phyloP scores from a whole-genome alignment of 2,888 invertebrate genomes.

The Hanleya hanleyi region DNA sequence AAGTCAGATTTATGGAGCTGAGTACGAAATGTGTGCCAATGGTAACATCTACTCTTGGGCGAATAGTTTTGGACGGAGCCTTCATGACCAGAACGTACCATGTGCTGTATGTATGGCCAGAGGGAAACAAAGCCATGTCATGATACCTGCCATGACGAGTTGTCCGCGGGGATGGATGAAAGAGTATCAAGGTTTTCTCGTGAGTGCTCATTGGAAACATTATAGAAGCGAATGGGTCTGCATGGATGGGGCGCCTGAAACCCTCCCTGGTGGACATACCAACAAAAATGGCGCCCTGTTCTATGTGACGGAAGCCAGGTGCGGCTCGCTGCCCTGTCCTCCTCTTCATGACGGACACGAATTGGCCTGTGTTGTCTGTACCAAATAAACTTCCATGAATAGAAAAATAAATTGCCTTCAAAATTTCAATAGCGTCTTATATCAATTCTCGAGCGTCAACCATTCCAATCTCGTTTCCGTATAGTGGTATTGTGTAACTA shows the following conservation, averaged over 20 bases:
- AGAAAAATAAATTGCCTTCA: too few relatives aligned
- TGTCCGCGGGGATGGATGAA: conserved; percentile 29
- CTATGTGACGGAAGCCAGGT: conserved; percentile 20
- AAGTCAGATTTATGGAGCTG: conserved; percentile 23
- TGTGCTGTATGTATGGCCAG: conserved; percentile 32
- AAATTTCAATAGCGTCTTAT: too few relatives aligned
- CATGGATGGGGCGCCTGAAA: conserved; percentile 32
- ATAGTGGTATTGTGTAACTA: too few relatives aligned
- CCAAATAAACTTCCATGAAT: background rate
- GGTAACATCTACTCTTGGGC: background rate
- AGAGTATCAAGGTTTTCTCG: conserved; percentile 32
- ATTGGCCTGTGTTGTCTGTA: conserved; percentile 29
- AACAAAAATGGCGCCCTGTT: conserved; percentile 29
- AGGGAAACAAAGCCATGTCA: conserved; percentile 19
- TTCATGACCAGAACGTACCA: conserved; percentile 33
- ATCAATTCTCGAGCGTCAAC: too few relatives aligned
- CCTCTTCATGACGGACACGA: conserved; percentile 20
- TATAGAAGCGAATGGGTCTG: conserved; percentile 24
- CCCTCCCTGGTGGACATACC: background rate
- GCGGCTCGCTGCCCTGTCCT: conserved; percentile 34
- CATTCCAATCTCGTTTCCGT: too few relatives aligned
- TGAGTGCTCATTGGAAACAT: conserved; percentile 22
- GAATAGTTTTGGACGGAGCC: background rate
- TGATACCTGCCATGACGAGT: conserved; percentile 31
- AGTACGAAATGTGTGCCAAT: conserved; percentile 19